Base-by-base conservation (phyloP, 2,113 vertebrate species). In the Thymallus thymallus region DNA sequence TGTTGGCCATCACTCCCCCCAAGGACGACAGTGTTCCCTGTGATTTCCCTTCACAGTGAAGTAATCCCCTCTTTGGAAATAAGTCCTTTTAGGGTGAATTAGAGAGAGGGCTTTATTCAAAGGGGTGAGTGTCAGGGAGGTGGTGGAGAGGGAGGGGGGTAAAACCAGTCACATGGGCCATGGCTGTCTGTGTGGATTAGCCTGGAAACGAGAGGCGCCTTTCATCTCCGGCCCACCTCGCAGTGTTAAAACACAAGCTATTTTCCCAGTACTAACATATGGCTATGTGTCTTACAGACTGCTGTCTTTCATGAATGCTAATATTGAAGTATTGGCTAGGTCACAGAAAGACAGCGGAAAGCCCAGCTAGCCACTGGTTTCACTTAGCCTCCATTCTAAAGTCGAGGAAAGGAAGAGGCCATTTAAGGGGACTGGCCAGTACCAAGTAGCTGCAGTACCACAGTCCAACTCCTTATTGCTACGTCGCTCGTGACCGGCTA, bases 1-100 rank as follows among this genome's bases (percentile, higher is more conserved):
- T 67, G 32, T 29, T 61, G 58, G 58, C 58, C 58, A 61, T 67
- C 32, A 5, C 65, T 13, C 35, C 26, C 35, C 41, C 69, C 64
- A 61, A 61, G 74, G 68, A 69, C 20, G 63, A 61, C 67, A 41
- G 69, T 26, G 63, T 58, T 71, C 76, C 63, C 67, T 76, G 76
- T 76, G 35, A 74, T 60, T 60, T 60, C n/a, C 56, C 56, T 22
- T 62, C 60, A 69, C 60, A 5, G 56, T 68, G 56, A 55, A 26
- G n/a, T 73, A 73, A 81, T 81, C 73, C 55, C 55, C n/a, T 16
- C 56, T 60, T 60, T 60, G 56, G 56, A 60, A 16, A 60, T n/a
- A 23, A 60, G 56, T 51, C 67, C 18, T 75, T 79, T 71, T 67
- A 71, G 77, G 48, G 69, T 22, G 35, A 79, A 75, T 75, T 72